Base-by-base conservation (phyloP, 1,140 invertebrate species). In the Drosophila willistoni region DNA sequence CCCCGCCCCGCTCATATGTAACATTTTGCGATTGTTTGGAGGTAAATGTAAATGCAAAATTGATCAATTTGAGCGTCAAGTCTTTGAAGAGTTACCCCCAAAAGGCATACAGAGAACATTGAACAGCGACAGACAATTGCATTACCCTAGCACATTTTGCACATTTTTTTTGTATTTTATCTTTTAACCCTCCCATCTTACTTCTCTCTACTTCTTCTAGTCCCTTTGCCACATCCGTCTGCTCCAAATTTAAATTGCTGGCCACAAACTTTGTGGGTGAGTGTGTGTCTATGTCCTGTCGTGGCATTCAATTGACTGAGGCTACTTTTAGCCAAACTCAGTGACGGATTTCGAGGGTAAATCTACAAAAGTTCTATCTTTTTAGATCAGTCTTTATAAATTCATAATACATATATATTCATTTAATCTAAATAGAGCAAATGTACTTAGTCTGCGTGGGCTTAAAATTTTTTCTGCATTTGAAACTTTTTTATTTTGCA, bases 1-100 rank as follows among this genome's bases (percentile, higher is more conserved):
- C 34, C 34, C 61, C 57, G 51, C 51, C 42, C 39, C 17, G n/a
- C 55, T 51, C 54, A 39, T 12, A 17, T 22, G 3, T 12, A 54
- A 39, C 67, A 64, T 61, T 54, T 51, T 81, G 51, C 70, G 63
- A 71, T 65, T 85, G 78, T 75, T 81, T 29, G 6, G 74, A 71
- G 74, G 71, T 51, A 67, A 59, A 75, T 51, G 44, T 51, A 67
- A 59, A 82, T 81, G 75, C 62, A 76, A 85, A 82, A 82, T 87
- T 87, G 82, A 85, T 86, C 83, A 85, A 85, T 84, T 82, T 78
- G 75, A 47, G 70, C 33, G 55, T 71, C 54, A 60, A 19, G 39
- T 59, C 70, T 65, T 66, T 59, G 61, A 33, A 72, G 66, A 64
- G 61, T 7, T 22, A 33, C n/a, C 13, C 36, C 36, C 19, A 14